Percentiles rank a stretch among this genome's conserved stretches.
Conservation (phyloP, 2,888 invertebrate species). For the Plutella xylostella region DNA sequence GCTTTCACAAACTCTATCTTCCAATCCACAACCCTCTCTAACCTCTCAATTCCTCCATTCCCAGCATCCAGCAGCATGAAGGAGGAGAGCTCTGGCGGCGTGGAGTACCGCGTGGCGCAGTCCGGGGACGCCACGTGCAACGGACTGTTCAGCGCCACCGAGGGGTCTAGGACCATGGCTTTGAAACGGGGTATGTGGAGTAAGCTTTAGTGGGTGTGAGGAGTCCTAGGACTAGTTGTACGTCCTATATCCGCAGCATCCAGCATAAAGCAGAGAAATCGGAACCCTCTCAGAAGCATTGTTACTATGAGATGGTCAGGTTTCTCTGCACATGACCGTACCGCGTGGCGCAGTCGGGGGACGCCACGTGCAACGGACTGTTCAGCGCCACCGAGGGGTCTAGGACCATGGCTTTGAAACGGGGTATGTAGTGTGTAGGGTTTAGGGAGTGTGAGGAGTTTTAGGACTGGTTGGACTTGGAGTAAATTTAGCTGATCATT, state of each 20-base stretch:
- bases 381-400: constrained; percentile 91
- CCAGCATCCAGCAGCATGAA: constrained; percentile 35
- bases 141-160: constrained; percentile 90
- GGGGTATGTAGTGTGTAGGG: constrained; percentile 73
- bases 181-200: constrained; percentile 76
- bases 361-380: constrained; percentile 93
- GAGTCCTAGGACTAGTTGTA: no score
- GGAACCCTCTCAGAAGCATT: no score
- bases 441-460: no score
- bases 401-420: constrained; percentile 83
- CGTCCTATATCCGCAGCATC: no score
- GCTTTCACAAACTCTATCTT: no score
- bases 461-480: no score
- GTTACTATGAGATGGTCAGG: no score
- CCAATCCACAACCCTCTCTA: no score
- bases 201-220: no score
- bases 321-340: no score
- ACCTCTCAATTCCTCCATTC: constrained; percentile 15
- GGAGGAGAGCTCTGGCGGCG: constrained; percentile 59
- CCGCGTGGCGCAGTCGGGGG: constrained; percentile 90
- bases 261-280: no score
- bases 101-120: constrained; percentile 88
- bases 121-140: constrained; percentile 95
- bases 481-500: no score
- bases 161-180: constrained; percentile 87